These are phyloP conservation scores for Ephydatia muelleri DNA, from an alignment of 37 sponge, comb jelly and placozoan species.

Conservation along the genomic window DNA sequence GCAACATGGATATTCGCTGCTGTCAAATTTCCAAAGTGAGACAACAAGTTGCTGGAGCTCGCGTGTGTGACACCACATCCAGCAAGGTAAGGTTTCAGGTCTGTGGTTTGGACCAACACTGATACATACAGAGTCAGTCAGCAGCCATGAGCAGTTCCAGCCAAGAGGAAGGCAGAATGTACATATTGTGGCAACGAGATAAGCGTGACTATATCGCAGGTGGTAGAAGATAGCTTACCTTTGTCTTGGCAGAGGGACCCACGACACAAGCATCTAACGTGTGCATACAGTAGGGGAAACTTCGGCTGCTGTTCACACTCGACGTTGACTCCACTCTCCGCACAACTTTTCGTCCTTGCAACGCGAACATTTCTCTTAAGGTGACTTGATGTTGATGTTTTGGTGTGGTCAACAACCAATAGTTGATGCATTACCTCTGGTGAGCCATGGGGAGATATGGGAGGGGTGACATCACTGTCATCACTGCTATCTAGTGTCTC, in stretches of 20 bases:
- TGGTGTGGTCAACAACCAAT: not conserved
- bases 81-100: too few species aligned
- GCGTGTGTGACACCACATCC: too few species aligned
- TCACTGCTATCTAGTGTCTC: not conserved
- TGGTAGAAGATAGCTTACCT: not conserved
- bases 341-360: not conserved
- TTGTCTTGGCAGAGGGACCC: not conserved
- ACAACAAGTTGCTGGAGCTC: too few species aligned
- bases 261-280: not conserved
- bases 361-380: not conserved
- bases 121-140: too few species aligned
- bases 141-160: too few species aligned
- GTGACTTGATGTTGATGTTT: not conserved
- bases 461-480: slow-evolving; percentile 28
- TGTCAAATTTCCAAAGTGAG: too few species aligned
- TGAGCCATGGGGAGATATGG: not conserved
- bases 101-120: too few species aligned
- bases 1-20: too few species aligned
- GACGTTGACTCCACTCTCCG: not conserved
- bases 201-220: not conserved
- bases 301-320: not conserved
- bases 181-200: not conserved
- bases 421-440: not conserved
- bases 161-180: too few species aligned
- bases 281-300: not conserved